Base-by-base conservation (phyloP, 2,797 vertebrate genomes). In the Liasis olivaceus region DNA sequence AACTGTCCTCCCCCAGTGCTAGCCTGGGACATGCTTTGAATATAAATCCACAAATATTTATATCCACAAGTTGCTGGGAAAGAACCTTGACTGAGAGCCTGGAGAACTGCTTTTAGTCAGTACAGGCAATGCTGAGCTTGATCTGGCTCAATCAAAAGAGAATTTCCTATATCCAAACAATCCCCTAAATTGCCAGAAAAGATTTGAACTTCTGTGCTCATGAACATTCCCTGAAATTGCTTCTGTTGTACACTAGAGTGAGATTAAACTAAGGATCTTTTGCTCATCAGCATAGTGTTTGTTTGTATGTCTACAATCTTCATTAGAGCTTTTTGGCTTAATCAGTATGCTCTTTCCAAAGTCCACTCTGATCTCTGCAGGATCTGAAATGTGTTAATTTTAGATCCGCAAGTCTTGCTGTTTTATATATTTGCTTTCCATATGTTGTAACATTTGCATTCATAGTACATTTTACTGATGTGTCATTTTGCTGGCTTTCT, bases 371-470 rank as follows among this genome's bases (percentile, higher is more conserved):
- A 92, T 94, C 92, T 91, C 92, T 92, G 90, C 91, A 94, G 93
- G 89, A 93, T 91, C 90, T 94, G 91, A 93, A 95, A 66, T 84
- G 89, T 93, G 94, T 94, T 95, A 95, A 96, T 96, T 97, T 95
- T 96, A 94, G 92, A 96, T 95, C 77, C 96, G 91, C 91, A 91
- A 66, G 87, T 91, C 94, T 95, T 96, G 92, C 95, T 96, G 91
- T 93, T 96, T 96, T 95, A 94, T 94, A 94, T 94, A 94, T 85
- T 96, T 95, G 88, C 77, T 77, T 90, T 95, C 92, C 81, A 93
- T 95, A 93, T 95, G 92, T 92, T 96, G 54, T 91, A 96, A 56
- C 88, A 94, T 94, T 95, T 94, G 92, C 59, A 95, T 96, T 96
- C 93, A 93, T 84, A 95, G 93, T 94, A 95, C 90, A 93, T n/a